These are phyloP conservation scores for Ischnura elegans DNA, from an alignment of 2,888 invertebrate species.

Conservation along the genomic window DNA sequence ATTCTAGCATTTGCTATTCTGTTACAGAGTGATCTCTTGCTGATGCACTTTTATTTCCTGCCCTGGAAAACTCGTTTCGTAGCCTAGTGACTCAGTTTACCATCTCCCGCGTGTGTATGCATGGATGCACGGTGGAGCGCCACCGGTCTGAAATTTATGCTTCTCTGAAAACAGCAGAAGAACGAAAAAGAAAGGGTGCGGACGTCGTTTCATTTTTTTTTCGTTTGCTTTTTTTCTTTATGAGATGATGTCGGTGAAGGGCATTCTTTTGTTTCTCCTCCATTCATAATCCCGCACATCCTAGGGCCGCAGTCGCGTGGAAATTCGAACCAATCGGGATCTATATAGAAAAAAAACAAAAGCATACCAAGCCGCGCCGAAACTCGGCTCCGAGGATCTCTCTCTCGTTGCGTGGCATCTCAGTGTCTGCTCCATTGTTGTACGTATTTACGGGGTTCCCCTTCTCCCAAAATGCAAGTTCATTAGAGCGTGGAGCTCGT, in stretches of 20 bases:
- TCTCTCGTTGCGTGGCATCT: neutral
- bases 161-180: neutral
- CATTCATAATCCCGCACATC: neutral
- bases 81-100: no score
- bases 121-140: neutral
- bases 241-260: neutral
- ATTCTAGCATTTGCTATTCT: neutral
- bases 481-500: conserved; percentile 9
- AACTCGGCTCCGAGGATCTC: neutral
- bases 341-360: neutral
- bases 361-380: neutral
- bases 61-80: no score
- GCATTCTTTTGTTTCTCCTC: neutral
- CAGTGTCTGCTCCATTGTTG: neutral
- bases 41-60: no score
- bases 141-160: neutral
- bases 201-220: no score
- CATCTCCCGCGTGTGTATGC: no score
- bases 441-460: neutral
- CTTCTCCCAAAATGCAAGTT: neutral
- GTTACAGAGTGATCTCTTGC: no score
- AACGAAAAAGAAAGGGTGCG: neutral
- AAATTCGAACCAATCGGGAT: neutral
- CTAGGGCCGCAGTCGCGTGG: neutral
- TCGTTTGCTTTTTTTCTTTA: neutral